Base-by-base conservation (phyloP, 2,797 vertebrate species). In the Sebastes minor region DNA sequence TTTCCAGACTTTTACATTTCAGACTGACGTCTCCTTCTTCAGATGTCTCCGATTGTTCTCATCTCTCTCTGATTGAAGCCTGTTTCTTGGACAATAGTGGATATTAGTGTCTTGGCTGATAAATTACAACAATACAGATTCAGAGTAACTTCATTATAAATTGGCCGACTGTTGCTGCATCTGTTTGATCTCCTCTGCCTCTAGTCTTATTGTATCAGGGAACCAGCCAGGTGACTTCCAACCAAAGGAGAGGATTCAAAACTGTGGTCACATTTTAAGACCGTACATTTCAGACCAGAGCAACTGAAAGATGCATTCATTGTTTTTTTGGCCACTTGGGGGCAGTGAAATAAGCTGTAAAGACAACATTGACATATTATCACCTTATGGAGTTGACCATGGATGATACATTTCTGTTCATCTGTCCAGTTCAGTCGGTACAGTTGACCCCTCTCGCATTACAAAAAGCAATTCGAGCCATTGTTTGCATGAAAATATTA, bases 91-190 rank as follows among this genome's bases (percentile, higher is more conserved):
- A 70, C 16, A 16, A 23, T 9, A 56, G 20, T 60, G 22, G 14
- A 65, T 71, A n/a, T 76, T 27, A 66, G 4, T 69, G 12, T 72
- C 52, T 65, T 69, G 32, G 14, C 63, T 83, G 71, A 81, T 62
- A 73, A 69, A 77, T 30, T 38, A 23, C 16, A 78, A 35, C n/a
- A 59, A 23, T 55, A 63, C 49, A 76, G 46, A 80, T 74, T 64
- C 18, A 69, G 42, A 49, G 22, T 69, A 73, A 87, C 72, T 75
- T 6, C 11, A 53, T 76, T 60, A 69, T 55, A 25, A 83, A 27
- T n/a, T 76, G 64, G 25, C 42, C 1, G n/a, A 60, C n/a, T 86
- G 3, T 53, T 62, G 27, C 53, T 42, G 42, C n/a, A 13, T 38
- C 71, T 73, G 32, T 80, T 56, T 59, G 27, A 67, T 14, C 23